A percentile compares a stretch with the other conserved stretches of the same genome.
phyloP scores from a whole-genome alignment of 2,113 vertebrate genomes.

The Clarias gariepinus region DNA sequence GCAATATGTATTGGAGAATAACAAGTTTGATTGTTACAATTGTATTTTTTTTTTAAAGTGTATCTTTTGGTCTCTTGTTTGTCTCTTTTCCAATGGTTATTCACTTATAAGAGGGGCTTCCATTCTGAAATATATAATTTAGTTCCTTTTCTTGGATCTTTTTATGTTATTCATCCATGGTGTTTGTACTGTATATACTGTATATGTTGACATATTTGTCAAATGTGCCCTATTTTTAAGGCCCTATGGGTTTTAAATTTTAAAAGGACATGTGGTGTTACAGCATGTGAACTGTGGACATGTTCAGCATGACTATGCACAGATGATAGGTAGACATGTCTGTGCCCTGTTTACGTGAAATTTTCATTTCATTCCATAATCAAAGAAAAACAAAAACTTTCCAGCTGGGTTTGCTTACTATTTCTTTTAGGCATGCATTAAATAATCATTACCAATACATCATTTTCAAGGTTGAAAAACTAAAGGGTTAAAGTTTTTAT shows the following conservation, averaged over 20 bases:
- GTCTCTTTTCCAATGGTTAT: conserved; percentile 56
- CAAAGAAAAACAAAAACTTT: conserved; percentile 46
- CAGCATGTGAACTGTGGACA: conserved; percentile 79
- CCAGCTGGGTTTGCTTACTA: conserved; percentile 61
- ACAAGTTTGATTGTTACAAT: neutral
- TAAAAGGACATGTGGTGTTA: conserved; percentile 52
- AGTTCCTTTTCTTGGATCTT: conserved; percentile 65
- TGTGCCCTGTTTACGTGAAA: conserved; percentile 62
- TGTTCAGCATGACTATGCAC: conserved; percentile 72
- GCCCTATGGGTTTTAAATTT: conserved; percentile 53
- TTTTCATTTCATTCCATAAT: conserved; percentile 51
- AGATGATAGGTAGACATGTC: conserved; percentile 62
- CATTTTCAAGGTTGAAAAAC: conserved; percentile 49
- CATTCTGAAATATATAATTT: conserved; percentile 58
- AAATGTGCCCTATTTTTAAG: conserved; percentile 50
- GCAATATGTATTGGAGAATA: conserved; percentile 40
- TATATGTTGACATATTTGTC: conserved; percentile 53
- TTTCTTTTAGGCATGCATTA: conserved; percentile 54
- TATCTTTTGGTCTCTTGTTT: conserved; percentile 52
- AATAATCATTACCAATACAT: conserved; percentile 56
- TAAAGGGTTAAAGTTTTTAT: conserved; percentile 71
- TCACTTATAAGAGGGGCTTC: conserved; percentile 57
- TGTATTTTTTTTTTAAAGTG: conserved; percentile 36
- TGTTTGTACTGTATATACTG: conserved; percentile 49
- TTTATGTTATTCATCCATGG: conserved; percentile 58